These are phyloP conservation scores for Sphenodon punctatus DNA, from an alignment of 2,797 vertebrate species.

Conservation along the genomic window DNA sequence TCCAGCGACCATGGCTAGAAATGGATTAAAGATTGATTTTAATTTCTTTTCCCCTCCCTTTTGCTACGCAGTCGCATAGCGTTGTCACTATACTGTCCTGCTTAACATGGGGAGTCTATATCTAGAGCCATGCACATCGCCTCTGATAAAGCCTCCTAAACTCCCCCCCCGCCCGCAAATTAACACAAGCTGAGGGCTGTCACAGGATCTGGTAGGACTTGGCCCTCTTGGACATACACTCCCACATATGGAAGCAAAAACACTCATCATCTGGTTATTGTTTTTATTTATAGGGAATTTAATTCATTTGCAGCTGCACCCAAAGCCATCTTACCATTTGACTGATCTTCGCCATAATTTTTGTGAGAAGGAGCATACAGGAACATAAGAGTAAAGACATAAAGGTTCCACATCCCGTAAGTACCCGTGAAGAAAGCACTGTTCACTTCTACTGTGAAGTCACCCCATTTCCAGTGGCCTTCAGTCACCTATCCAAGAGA, in stretches of 20 bases:
- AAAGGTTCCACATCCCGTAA: slow-evolving; percentile 99
- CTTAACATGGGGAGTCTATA: too few species aligned
- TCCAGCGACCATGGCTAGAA: neutral
- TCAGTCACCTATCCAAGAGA: slow-evolving; percentile 85
- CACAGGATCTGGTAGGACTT: too few species aligned
- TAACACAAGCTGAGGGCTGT: too few species aligned
- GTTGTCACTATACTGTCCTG: too few species aligned
- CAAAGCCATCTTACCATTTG: slow-evolving; percentile 77
- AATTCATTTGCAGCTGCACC: neutral
- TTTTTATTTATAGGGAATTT: neutral
- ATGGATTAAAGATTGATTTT: too few species aligned
- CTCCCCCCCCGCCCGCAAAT: too few species aligned
- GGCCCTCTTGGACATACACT: too few species aligned
- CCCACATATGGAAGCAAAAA: rapidly evolving
- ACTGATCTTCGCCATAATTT: slow-evolving; percentile 91
- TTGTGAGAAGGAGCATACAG: slow-evolving; percentile 97
- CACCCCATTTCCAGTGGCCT: slow-evolving; percentile 96
- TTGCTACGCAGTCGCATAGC: too few species aligned
- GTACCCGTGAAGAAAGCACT: slow-evolving; percentile 98
- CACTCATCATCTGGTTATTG: neutral
- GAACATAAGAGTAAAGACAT: slow-evolving; percentile 98
- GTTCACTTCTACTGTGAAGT: slow-evolving; percentile 88
- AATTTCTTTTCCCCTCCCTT: too few species aligned
- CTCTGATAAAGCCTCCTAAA: too few species aligned
- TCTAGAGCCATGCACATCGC: too few species aligned